Evolutionary conservation across 2,797 vertebrate genomes (phyloP), one percentile per base, ranked within the genome.

Genomic region (Lutjanus campechanus): DNA sequence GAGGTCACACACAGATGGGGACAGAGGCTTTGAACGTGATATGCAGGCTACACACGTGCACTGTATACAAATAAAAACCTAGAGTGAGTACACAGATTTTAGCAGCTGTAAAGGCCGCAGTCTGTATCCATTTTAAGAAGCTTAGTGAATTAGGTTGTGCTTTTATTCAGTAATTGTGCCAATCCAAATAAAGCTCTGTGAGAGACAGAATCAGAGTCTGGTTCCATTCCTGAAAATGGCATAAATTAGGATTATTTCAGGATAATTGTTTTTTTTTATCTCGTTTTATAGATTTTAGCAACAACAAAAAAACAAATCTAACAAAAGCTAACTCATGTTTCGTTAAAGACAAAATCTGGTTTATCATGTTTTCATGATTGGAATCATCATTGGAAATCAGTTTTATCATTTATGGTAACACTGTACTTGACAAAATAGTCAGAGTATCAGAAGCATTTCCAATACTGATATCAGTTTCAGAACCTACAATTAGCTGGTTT

Each of bases 101-200:
- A 36, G 83, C 81, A 75, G 82, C 80, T 84, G 81, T 53, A 63
- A 6, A 47, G 25, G 61, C 47, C 36, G 44, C 49, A 20, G 61
- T 79, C 68, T 82, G 20, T 13, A 67, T 65, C 78, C 65, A 12
- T 54, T 88, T 78, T 88, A 90, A 93, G 91, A 71, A 73, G 90
- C 87, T 95, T 92, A 89, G 58, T 59, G 78, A 89, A 88, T 91
- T 92, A 89, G 90, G 84, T 87, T 93, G 88, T 81, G 75, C 79
- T 51, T 91, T 91, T 81, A 89, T 80, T 85, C 47, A 76, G 69
- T 91, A 86, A 85, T 55, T 74, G 41, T 55, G 73, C 8, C 59
- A 5, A 8, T 64, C 8, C 59, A 5, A 8, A 62, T 66, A 84
- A 86, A 93, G 77, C 91, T 67, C 86, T 84, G 91, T 93, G 93